Evolutionary conservation across 2,888 invertebrate genomes (phyloP).

Genomic region (Epistrophe eligans): DNA sequence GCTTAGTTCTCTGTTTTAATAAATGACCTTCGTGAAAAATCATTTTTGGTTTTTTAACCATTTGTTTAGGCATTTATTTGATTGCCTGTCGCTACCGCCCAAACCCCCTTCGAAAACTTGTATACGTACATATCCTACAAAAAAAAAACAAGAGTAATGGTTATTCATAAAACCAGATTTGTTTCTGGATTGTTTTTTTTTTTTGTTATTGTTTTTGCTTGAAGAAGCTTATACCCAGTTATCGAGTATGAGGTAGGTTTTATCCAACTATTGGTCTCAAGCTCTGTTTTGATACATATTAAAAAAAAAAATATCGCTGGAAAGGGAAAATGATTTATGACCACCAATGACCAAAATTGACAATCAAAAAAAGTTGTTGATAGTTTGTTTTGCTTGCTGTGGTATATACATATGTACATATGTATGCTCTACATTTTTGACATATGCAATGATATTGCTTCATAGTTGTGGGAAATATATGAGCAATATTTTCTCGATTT

Average conservation of each 20-base stretch:
- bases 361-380: constrained; percentile 54
- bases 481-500: not conserved
- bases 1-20: constrained; percentile 50
- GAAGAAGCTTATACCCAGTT: constrained; percentile 10
- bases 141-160: constrained; percentile 15
- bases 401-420: not conserved
- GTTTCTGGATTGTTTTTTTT: not conserved
- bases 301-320: not conserved
- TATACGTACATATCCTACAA: too few species aligned
- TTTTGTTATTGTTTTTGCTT: not conserved
- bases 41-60: constrained; percentile 41
- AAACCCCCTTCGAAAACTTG: not conserved
- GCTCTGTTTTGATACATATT: constrained; percentile 12
- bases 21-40: constrained; percentile 59
- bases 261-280: not conserved
- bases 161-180: constrained; percentile 36
- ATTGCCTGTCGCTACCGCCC: not conserved
- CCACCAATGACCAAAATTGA: constrained; percentile 62
- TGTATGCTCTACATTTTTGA: constrained; percentile 48
- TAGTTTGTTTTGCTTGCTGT: constrained; percentile 34
- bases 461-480: not conserved
- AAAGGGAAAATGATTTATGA: constrained; percentile 67
- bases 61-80: constrained; percentile 16
- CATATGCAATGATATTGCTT: constrained; percentile 36
- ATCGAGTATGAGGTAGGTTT: not conserved